Percentiles rank a stretch among this genome's conserved stretches.
phyloP scores from a whole-genome alignment of 53 echinoderm and acorn worm species.

The Holothuria scabra region DNA sequence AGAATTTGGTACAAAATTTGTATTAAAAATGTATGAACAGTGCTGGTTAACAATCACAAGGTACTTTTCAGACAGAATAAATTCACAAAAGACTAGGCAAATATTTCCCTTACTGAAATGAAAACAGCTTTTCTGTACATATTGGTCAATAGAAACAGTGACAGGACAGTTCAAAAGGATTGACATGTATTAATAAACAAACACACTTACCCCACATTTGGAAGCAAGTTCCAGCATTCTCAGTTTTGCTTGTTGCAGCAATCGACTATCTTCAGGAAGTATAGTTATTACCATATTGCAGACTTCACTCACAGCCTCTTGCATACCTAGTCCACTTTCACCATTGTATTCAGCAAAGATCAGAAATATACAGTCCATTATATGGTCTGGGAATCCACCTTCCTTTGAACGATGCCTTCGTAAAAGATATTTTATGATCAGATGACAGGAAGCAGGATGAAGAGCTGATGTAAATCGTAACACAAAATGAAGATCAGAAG shows the following conservation, averaged over 20 bases:
- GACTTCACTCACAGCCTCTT: background rate
- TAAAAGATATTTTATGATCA: conserved; percentile 14
- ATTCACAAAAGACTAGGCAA: too few species aligned
- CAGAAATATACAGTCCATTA: conserved; percentile 30
- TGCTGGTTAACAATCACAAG: too few species aligned
- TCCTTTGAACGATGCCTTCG: background rate
- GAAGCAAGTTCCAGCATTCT: background rate
- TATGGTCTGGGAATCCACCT: background rate
- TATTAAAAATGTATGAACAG: too few species aligned
- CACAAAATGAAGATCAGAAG: conserved; percentile 18
- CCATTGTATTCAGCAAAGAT: background rate
- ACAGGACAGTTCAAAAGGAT: too few species aligned
- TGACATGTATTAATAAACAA: too few species aligned
- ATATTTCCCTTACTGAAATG: too few species aligned
- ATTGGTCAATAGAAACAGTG: too few species aligned
- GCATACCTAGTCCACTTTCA: background rate
- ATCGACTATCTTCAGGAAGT: background rate
- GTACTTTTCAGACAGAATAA: too few species aligned
- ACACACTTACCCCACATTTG: background rate
- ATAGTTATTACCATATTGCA: background rate
- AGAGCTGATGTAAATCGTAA: background rate
- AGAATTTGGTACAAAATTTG: too few species aligned
- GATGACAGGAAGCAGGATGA: background rate
- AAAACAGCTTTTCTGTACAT: too few species aligned
- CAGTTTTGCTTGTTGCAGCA: conserved; percentile 14